Evolutionary conservation across 2,797 vertebrate species (phyloP).

Genomic region (Urocyon cinereoargenteus): DNA sequence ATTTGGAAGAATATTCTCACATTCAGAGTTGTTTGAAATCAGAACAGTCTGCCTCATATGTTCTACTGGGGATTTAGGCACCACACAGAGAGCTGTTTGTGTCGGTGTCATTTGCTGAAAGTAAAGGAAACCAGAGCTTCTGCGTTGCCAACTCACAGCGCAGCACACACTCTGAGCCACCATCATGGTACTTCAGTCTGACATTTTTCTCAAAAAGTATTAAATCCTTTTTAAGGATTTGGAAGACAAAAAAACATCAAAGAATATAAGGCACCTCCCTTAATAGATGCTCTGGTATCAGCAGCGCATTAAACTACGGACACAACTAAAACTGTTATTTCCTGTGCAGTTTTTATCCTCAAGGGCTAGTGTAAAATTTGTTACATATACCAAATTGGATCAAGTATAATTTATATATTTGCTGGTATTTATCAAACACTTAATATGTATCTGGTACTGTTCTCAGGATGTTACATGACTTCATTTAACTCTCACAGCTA

Average conservation of each 20-base stretch:
- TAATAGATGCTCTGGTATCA: not conserved
- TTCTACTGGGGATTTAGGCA: not conserved
- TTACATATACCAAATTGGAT: not conserved
- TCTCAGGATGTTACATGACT: not conserved
- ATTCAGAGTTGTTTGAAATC: constrained; percentile 44
- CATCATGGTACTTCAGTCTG: not conserved
- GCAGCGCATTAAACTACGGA: not conserved
- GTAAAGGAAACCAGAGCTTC: not conserved
- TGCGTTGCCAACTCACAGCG: constrained; percentile 22
- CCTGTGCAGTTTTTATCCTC: not conserved
- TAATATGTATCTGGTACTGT: not conserved
- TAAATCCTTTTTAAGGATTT: constrained; percentile 17
- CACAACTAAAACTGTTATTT: not conserved
- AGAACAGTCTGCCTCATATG: not conserved
- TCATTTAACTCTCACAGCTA: not conserved
- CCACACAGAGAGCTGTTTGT: not conserved
- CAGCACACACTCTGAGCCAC: not conserved
- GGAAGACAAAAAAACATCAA: constrained; percentile 3
- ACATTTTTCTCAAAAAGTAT: constrained; percentile 29
- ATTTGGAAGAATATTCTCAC: not conserved
- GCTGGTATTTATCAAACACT: not conserved
- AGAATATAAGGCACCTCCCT: not conserved
- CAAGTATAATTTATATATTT: not conserved
- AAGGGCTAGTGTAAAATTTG: not conserved
- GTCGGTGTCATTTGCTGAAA: constrained; percentile 11